These are phyloP conservation scores for Penelope pileata DNA, from an alignment of 2,113 vertebrate species.

Conservation along the genomic window DNA sequence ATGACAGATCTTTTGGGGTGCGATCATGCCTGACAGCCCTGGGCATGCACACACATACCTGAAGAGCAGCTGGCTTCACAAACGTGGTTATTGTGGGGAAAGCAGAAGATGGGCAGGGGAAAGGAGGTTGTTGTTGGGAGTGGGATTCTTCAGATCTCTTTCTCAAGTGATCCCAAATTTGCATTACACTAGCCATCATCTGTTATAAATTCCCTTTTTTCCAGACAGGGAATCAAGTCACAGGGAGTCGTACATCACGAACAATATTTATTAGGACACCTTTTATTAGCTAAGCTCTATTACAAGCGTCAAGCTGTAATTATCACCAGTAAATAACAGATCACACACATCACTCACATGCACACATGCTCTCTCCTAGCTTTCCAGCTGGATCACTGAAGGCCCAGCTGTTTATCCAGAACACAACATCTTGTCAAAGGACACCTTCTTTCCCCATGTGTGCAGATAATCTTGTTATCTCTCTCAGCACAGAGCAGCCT, in stretches of 20 bases:
- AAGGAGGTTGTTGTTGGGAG: background rate
- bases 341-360: background rate
- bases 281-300: background rate
- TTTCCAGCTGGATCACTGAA: background rate
- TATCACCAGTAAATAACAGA: background rate
- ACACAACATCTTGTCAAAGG: background rate
- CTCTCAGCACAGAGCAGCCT: background rate
- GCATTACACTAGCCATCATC: background rate
- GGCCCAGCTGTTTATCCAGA: background rate
- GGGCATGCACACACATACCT: accelerated
- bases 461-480: background rate
- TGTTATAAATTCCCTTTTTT: background rate
- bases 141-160: background rate
- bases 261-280: background rate
- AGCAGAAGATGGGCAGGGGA: background rate
- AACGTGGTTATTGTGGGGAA: background rate
- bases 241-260: accelerated
- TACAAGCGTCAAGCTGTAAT: background rate
- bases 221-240: background rate
- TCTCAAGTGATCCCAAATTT: background rate
- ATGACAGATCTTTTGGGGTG: background rate
- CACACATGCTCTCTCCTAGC: background rate
- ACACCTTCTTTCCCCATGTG: background rate
- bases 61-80: background rate
- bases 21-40: background rate